phyloP scores from a whole-genome alignment of 2,888 invertebrate genomes.

The Sminthurinus aureus region DNA sequence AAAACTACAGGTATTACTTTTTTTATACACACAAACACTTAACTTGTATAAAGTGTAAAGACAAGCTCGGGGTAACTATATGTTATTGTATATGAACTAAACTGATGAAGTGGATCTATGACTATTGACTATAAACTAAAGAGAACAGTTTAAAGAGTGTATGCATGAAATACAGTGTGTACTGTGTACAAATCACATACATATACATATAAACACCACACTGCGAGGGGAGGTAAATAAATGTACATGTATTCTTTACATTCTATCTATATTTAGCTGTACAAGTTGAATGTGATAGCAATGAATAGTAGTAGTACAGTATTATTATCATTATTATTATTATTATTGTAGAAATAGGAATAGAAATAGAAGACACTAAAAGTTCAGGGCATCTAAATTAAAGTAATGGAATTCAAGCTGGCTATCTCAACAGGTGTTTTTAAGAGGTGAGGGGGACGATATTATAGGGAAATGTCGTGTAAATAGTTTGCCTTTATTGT shows the following conservation, averaged over 20 bases:
- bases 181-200: background rate
- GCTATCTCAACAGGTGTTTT: constrained; percentile 56
- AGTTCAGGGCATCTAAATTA: constrained; percentile 32
- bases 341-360: background rate
- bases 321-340: too few species aligned
- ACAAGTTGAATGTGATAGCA: constrained; percentile 5
- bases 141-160: too few species aligned
- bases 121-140: background rate
- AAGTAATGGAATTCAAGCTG: constrained; percentile 45
- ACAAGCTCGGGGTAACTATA: constrained; percentile 1
- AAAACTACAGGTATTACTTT: too few species aligned
- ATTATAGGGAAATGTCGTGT: constrained; percentile 48
- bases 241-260: background rate
- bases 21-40: too few species aligned
- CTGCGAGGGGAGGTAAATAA: constrained; percentile 31
- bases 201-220: background rate
- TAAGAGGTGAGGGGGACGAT: constrained; percentile 48
- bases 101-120: constrained; percentile 2
- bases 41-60: background rate
- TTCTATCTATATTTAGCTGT: too few species aligned
- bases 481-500: constrained; percentile 47
- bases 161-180: background rate
- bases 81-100: too few species aligned
- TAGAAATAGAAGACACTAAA: background rate
- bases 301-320: too few species aligned